phyloP scores from a whole-genome alignment of 1,140 invertebrate species.

The Drosophila persimilis region DNA sequence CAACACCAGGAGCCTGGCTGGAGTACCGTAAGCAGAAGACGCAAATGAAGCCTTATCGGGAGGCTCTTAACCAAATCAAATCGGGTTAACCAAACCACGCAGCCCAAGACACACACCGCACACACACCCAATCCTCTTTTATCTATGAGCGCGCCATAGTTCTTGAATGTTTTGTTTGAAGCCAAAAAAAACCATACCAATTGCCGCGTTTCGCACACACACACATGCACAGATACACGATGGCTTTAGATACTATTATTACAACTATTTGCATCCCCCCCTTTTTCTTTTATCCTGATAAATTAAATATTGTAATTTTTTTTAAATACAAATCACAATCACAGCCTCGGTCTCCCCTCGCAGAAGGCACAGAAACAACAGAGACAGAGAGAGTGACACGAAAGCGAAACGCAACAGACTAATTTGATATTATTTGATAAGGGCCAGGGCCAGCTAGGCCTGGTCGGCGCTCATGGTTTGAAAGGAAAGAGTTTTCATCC shows the following conservation, averaged over 20 bases:
- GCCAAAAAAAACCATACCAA: slow-evolving; percentile 5
- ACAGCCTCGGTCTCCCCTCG: slow-evolving; percentile 4
- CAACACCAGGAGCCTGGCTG: slow-evolving; percentile 42
- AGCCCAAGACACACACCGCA: slow-evolving; percentile 21
- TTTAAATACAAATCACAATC: slow-evolving; percentile 32
- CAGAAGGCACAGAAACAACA: not conserved
- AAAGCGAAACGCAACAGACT: slow-evolving; percentile 22
- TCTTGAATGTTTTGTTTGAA: slow-evolving; percentile 35
- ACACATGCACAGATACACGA: not conserved
- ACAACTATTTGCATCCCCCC: not conserved
- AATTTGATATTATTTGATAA: slow-evolving; percentile 32
- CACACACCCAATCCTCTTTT: slow-evolving; percentile 29
- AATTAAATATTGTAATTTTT: slow-evolving; percentile 50
- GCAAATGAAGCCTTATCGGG: slow-evolving; percentile 79
- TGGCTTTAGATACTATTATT: not conserved
- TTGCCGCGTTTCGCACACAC: slow-evolving; percentile 12
- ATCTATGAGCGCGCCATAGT: slow-evolving; percentile 43
- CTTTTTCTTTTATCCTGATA: slow-evolving; percentile 23
- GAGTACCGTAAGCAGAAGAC: slow-evolving; percentile 52
- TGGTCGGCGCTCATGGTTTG: slow-evolving; percentile 28
- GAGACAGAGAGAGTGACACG: not conserved
- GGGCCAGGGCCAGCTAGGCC: no score
- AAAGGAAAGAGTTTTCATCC: slow-evolving; percentile 8
- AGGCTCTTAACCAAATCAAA: slow-evolving; percentile 70
- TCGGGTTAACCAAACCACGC: slow-evolving; percentile 40